Evolutionary conservation across 1,140 invertebrate genomes (phyloP).

Genomic region (Procambarus virginalis): DNA sequence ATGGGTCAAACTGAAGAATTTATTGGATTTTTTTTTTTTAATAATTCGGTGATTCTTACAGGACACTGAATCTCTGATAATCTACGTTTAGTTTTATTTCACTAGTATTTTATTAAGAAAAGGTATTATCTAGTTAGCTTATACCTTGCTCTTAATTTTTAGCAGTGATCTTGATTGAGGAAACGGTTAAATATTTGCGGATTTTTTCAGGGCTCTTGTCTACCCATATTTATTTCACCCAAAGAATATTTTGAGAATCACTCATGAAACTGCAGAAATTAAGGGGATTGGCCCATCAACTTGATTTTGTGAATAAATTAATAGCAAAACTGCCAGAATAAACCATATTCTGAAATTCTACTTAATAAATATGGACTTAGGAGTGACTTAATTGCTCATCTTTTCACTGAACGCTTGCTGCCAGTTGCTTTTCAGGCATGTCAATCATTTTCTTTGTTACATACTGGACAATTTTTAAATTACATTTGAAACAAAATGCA

Average conservation of each 20-base stretch:
- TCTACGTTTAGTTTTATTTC: neutral
- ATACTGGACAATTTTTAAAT: neutral
- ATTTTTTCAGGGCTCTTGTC: too few relatives aligned
- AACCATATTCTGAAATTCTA: too few relatives aligned
- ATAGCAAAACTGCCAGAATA: too few relatives aligned
- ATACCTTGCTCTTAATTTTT: neutral
- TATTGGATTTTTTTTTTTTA: neutral
- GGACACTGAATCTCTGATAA: neutral
- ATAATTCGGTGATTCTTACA: neutral
- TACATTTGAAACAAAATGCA: neutral
- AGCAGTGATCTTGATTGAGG: neutral
- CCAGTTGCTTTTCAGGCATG: neutral
- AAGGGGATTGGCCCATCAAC: neutral
- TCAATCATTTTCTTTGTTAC: neutral
- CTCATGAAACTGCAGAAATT: neutral
- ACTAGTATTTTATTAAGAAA: too few relatives aligned
- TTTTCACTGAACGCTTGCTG: neutral
- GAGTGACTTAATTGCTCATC: neutral
- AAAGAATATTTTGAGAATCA: neutral
- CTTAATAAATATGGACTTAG: neutral
- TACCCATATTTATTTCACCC: too few relatives aligned
- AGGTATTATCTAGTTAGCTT: neutral
- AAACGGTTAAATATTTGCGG: too few relatives aligned
- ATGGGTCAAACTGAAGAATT: neutral
- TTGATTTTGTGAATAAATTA: neutral